phyloP scores from a whole-genome alignment of 2,797 vertebrate species.

The Channallabes apus region DNA sequence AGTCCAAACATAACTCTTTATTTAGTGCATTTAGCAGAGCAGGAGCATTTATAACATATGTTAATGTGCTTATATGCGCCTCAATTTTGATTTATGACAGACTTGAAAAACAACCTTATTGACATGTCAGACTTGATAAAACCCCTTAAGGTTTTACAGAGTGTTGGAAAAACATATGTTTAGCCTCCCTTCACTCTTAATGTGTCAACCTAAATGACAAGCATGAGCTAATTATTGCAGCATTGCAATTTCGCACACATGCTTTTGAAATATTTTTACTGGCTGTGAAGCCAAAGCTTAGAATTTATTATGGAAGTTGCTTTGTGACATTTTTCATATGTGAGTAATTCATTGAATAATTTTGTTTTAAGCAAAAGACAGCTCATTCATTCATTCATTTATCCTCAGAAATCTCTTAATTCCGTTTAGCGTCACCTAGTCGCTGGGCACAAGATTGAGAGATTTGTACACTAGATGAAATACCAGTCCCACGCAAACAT shows the following conservation, averaged over 20 bases:
- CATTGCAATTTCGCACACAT: constrained; percentile 13
- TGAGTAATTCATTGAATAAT: not conserved
- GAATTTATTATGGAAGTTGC: not conserved
- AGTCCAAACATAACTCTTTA: no score
- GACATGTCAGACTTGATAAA: no score
- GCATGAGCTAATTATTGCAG: constrained; percentile 5
- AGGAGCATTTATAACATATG: no score
- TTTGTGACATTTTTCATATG: not conserved
- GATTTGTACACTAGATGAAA: not conserved
- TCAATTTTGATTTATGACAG: no score
- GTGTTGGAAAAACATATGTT: not conserved
- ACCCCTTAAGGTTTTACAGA: no score
- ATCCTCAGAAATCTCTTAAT: not conserved
- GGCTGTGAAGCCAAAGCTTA: not conserved
- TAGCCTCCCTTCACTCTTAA: constrained; percentile 4
- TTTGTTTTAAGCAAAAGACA: not conserved
- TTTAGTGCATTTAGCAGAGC: no score
- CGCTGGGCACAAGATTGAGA: not conserved
- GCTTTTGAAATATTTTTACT: not conserved
- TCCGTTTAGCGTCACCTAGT: not conserved
- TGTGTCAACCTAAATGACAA: constrained; percentile 17
- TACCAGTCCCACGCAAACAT: not conserved
- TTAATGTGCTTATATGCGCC: no score
- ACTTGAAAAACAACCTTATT: no score
- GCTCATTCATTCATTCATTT: not conserved